phyloP scores from a whole-genome alignment of 2,113 vertebrate genomes.

The Fukomys damarensis region DNA sequence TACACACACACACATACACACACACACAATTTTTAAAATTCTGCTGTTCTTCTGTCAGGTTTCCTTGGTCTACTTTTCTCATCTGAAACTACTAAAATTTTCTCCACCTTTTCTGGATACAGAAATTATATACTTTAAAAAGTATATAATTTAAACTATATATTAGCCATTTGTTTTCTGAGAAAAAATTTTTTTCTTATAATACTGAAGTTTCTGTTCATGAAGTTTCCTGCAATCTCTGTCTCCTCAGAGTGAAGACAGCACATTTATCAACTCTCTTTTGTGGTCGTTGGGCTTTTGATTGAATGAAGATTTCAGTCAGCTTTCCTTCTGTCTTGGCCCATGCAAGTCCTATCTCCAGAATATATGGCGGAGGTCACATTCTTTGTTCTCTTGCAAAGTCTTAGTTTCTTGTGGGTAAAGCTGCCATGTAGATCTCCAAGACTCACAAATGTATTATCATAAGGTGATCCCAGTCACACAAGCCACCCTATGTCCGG shows the following conservation, averaged over 20 bases:
- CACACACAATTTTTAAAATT: background rate
- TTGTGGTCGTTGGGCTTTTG: background rate
- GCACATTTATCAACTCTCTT: background rate
- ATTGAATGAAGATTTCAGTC: background rate
- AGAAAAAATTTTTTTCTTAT: background rate
- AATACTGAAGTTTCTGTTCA: background rate
- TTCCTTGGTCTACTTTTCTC: background rate
- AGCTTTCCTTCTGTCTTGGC: background rate
- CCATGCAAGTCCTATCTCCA: background rate
- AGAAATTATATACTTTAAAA: too few relatives aligned
- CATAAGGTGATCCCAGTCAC: background rate
- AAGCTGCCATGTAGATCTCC: background rate
- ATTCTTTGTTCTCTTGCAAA: background rate
- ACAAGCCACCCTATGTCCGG: background rate
- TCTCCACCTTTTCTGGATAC: background rate
- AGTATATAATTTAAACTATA: background rate
- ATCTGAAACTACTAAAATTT: background rate
- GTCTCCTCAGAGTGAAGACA: background rate
- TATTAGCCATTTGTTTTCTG: background rate
- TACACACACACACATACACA: background rate
- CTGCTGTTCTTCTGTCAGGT: background rate
- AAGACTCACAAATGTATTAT: background rate
- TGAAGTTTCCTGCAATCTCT: background rate
- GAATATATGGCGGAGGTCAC: background rate
- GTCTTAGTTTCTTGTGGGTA: background rate